Conservation (phyloP, 2,888 invertebrate genomes). For the Timandra comae region DNA sequence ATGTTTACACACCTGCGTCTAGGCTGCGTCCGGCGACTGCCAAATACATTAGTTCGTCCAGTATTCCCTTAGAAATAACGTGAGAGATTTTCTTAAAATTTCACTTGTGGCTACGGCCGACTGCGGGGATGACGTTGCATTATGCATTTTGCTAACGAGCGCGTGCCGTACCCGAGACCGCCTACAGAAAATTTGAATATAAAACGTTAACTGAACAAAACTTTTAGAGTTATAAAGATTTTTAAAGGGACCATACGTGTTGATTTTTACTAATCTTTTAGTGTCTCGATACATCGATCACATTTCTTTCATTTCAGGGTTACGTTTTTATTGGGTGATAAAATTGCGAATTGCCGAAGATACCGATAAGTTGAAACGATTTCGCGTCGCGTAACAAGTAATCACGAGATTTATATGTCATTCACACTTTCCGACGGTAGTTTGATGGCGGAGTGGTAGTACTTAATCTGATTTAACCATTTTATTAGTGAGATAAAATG, state of each 20-base stretch:
- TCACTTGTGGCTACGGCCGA: conserved; percentile 41
- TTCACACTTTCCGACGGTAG: no score
- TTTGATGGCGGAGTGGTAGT: no score
- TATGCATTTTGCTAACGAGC: conserved; percentile 70
- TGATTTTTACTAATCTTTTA: conserved; percentile 13
- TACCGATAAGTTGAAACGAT: no score
- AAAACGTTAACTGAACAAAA: conserved; percentile 45
- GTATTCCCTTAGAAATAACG: conserved; percentile 16
- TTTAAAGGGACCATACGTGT: conserved; percentile 27
- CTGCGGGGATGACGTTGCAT: conserved; percentile 54
- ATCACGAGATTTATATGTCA: no score
- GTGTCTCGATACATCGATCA: conserved; percentile 10
- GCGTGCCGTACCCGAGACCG: conserved; percentile 40
- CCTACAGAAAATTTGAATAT: conserved; percentile 54
- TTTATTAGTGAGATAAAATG: no score
- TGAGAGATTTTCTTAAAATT: conserved; percentile 41
- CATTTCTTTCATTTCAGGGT: conserved; percentile 4
- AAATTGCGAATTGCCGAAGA: background rate
- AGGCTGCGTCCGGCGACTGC: conserved; percentile 6
- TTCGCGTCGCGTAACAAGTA: no score
- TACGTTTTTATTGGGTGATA: conserved; percentile 4
- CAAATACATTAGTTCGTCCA: conserved; percentile 17
- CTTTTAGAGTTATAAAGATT: conserved; percentile 30
- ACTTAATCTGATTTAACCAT: background rate
- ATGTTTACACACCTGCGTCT: conserved; percentile 14